Percentiles rank a stretch among this genome's conserved stretches.
phyloP scores from a whole-genome alignment of 2,113 vertebrate genomes.

The Aleadryas rufinucha region DNA sequence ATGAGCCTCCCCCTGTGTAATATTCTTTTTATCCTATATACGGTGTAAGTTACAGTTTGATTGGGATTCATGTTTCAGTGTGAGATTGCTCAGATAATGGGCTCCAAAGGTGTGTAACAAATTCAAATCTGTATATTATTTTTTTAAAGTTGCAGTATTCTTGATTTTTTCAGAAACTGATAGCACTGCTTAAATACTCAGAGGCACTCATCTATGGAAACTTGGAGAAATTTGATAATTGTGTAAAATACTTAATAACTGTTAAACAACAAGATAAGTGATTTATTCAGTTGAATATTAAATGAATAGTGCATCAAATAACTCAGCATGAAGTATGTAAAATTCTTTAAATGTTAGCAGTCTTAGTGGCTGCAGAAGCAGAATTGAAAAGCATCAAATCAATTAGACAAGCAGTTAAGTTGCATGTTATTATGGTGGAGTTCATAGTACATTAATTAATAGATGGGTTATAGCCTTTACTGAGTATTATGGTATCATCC shows the following conservation, averaged over 20 bases:
- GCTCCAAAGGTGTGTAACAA: slow-evolving; percentile 36
- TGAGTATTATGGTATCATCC: background rate
- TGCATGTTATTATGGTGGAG: background rate
- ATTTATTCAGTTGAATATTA: background rate
- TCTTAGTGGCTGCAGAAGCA: background rate
- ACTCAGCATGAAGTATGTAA: background rate
- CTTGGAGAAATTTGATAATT: background rate
- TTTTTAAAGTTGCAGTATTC: slow-evolving; percentile 79
- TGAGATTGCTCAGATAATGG: slow-evolving; percentile 27
- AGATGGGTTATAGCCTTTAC: background rate
- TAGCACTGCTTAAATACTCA: background rate
- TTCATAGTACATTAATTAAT: background rate
- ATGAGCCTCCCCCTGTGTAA: slow-evolving; percentile 76
- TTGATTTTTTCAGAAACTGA: background rate
- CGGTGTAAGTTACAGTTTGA: slow-evolving; percentile 56
- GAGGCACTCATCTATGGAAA: background rate
- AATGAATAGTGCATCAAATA: background rate
- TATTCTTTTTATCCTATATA: slow-evolving; percentile 80
- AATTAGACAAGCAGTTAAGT: background rate
- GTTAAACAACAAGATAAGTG: background rate
- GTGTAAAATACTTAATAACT: background rate
- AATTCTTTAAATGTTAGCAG: background rate
- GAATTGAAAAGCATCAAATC: background rate
- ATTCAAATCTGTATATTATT: slow-evolving; percentile 25
- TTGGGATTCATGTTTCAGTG: slow-evolving; percentile 21